Conservation (phyloP, 2,797 vertebrate genomes). For the Neostethus bicornis region DNA sequence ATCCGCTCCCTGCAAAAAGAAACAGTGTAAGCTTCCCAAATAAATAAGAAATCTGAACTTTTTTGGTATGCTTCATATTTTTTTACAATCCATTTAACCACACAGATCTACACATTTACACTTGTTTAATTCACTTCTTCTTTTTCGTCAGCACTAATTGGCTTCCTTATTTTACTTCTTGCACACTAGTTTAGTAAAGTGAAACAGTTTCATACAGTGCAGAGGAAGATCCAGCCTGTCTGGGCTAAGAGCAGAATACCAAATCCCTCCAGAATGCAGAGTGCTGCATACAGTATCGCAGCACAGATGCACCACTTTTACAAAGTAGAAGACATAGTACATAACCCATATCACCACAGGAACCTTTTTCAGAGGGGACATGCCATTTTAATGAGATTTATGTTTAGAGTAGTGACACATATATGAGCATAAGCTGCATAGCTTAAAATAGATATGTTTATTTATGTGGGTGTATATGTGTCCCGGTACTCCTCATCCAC, state of each 20-base stretch:
- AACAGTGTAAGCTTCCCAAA: constrained; percentile 7
- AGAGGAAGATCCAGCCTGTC: constrained; percentile 57
- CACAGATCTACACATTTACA: background rate
- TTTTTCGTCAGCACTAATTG: constrained; percentile 17
- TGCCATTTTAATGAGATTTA: background rate
- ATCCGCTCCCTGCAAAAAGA: constrained; percentile 88
- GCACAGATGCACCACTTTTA: constrained; percentile 61
- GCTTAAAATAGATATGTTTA: background rate
- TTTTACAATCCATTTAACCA: background rate
- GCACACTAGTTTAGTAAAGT: constrained; percentile 34
- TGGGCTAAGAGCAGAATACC: constrained; percentile 69
- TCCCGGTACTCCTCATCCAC: background rate
- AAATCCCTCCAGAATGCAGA: constrained; percentile 71
- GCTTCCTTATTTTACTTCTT: constrained; percentile 12
- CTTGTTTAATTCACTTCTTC: constrained; percentile 8
- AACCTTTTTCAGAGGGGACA: constrained; percentile 6
- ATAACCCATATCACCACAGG: constrained; percentile 34
- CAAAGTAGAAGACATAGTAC: constrained; percentile 27
- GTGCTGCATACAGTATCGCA: constrained; percentile 55
- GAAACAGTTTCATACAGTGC: constrained; percentile 60
- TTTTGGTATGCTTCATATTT: background rate
- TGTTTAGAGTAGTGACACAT: constrained; percentile 3
- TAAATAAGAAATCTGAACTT: background rate
- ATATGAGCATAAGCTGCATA: background rate
- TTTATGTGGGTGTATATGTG: constrained; percentile 4